Evolutionary conservation across 2,888 invertebrate species (phyloP).

Genomic region (Xestia c-nigrum): DNA sequence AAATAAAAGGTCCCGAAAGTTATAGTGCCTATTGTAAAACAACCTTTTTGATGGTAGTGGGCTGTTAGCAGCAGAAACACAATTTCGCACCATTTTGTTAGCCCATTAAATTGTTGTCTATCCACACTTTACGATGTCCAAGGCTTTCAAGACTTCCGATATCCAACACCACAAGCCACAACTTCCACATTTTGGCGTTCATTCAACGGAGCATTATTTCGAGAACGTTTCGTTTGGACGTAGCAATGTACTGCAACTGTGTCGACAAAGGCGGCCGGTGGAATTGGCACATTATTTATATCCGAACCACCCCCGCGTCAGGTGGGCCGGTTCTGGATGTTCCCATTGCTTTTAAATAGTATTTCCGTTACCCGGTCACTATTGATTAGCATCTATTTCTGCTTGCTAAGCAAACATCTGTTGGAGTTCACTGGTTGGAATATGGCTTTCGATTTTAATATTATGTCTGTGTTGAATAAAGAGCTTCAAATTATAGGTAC

Average conservation of each 20-base stretch:
- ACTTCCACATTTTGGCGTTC: slow-evolving; percentile 53
- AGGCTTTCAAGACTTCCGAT: slow-evolving; percentile 61
- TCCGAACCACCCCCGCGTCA: slow-evolving; percentile 74
- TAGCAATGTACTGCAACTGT: slow-evolving; percentile 79
- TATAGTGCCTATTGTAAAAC: slow-evolving; percentile 19
- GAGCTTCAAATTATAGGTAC: not conserved
- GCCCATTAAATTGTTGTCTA: slow-evolving; percentile 25
- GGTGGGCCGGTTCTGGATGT: slow-evolving; percentile 70
- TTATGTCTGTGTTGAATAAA: slow-evolving; percentile 6
- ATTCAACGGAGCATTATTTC: slow-evolving; percentile 67
- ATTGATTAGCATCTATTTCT: slow-evolving; percentile 66
- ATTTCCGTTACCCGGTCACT: slow-evolving; percentile 65
- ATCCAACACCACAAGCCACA: slow-evolving; percentile 66
- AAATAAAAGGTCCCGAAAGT: not conserved
- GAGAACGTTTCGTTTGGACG: slow-evolving; percentile 65
- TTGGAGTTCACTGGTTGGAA: slow-evolving; percentile 32
- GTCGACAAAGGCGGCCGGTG: slow-evolving; percentile 76
- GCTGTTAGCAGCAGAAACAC: not conserved
- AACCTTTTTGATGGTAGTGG: not conserved
- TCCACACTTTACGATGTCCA: slow-evolving; percentile 23
- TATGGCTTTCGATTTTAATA: slow-evolving; percentile 38
- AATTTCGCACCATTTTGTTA: slow-evolving; percentile 11
- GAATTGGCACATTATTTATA: slow-evolving; percentile 85
- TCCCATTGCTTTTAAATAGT: slow-evolving; percentile 67
- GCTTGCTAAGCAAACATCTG: slow-evolving; percentile 50